These are phyloP conservation scores for Daktulosphaira vitifoliae DNA, from an alignment of 1,140 invertebrate genomes.

Conservation along the genomic window DNA sequence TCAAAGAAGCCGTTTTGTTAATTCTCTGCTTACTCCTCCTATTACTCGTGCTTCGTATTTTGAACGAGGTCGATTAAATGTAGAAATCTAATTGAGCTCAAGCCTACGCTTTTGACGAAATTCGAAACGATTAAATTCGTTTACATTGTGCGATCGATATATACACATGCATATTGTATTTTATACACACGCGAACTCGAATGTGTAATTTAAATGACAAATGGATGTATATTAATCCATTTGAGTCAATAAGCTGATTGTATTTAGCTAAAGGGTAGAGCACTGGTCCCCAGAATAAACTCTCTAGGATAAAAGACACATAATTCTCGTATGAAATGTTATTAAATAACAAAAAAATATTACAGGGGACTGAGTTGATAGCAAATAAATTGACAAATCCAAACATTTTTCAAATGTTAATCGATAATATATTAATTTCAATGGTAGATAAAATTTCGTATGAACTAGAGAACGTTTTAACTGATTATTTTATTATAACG, in stretches of 20 bases:
- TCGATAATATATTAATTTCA: too few species aligned
- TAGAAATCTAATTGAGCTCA: slow-evolving; percentile 29
- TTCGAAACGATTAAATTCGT: slow-evolving; percentile 27
- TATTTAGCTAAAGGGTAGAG: neutral
- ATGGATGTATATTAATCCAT: slow-evolving; percentile 5
- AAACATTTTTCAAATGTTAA: too few species aligned
- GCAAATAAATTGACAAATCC: too few species aligned
- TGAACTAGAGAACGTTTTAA: too few species aligned
- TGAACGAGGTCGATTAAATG: slow-evolving; percentile 14
- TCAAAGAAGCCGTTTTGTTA: slow-evolving; percentile 28
- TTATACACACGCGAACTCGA: too few species aligned
- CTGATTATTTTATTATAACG: too few species aligned
- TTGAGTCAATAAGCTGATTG: slow-evolving; percentile 23
- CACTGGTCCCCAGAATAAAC: too few species aligned
- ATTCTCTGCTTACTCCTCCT: neutral
- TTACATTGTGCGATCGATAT: slow-evolving; percentile 11
- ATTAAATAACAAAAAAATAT: too few species aligned
- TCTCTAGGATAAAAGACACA: too few species aligned
- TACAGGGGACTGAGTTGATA: too few species aligned
- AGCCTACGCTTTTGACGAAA: slow-evolving; percentile 26
- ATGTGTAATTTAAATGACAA: neutral
- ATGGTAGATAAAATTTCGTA: too few species aligned
- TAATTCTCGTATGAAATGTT: too few species aligned
- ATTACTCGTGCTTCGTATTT: neutral
- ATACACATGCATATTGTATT: neutral